Evolutionary conservation across 1,140 invertebrate species (phyloP).

Genomic region (Leptestheria dahalacensis): DNA sequence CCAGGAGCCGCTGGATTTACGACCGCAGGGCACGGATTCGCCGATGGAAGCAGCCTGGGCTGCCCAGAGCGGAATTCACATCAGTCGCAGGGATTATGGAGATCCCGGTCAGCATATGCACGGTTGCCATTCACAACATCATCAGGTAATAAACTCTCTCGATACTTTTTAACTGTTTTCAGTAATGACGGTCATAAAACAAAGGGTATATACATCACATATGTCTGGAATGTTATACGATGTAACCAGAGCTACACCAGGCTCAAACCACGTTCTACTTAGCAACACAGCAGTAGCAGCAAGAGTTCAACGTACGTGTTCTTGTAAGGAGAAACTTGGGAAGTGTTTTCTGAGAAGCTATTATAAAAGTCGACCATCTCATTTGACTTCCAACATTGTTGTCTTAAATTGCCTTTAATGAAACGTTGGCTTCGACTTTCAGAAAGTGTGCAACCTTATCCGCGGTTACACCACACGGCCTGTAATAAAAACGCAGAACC

Average conservation of each 20-base stretch:
- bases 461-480: too few species aligned
- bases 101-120: slow-evolving; percentile 18
- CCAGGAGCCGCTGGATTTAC: slow-evolving; percentile 58
- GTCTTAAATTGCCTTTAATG: background rate
- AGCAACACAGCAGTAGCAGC: slow-evolving; percentile 15
- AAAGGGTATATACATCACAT: too few species aligned
- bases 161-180: too few species aligned
- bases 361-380: slow-evolving; percentile 1
- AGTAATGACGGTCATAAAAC: too few species aligned
- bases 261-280: slow-evolving; percentile 1
- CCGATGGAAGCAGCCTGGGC: slow-evolving; percentile 15
- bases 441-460: too few species aligned
- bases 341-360: background rate
- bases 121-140: slow-evolving; percentile 19
- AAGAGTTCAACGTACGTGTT: background rate
- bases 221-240: background rate
- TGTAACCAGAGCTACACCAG: too few species aligned
- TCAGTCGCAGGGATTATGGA: slow-evolving; percentile 34
- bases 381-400: background rate
- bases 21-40: slow-evolving; percentile 40
- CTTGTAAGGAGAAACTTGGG: slow-evolving; percentile 3
- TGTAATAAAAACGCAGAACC: too few species aligned
- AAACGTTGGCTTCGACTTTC: background rate
- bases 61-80: slow-evolving; percentile 11
- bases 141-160: background rate